phyloP scores from a whole-genome alignment of 1,140 invertebrate genomes.

The Cylas formicarius region DNA sequence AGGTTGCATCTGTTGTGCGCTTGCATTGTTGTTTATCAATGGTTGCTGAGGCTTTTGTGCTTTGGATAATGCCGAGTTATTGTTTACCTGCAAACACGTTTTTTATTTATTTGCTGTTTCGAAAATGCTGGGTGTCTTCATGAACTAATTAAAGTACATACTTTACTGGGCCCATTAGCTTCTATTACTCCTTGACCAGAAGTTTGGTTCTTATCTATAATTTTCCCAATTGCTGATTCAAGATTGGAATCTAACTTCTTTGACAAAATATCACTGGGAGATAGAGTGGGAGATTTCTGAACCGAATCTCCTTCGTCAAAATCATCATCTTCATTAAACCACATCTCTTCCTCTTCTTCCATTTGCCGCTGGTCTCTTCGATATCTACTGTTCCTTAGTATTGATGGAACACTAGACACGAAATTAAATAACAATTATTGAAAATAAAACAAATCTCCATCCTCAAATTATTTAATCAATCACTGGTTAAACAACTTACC shows the following conservation, averaged over 20 bases:
- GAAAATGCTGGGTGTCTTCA: too few species aligned
- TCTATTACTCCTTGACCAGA: slow-evolving; percentile 11
- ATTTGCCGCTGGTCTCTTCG: slow-evolving; percentile 84
- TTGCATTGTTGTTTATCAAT: slow-evolving; percentile 47
- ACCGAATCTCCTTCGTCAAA: slow-evolving; percentile 75
- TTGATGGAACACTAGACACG: slow-evolving; percentile 56
- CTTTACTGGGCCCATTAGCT: slow-evolving; percentile 22
- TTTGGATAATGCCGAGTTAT: slow-evolving; percentile 32
- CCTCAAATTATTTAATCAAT: slow-evolving; percentile 9
- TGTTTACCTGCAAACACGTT: slow-evolving; percentile 41
- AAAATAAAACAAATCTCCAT: slow-evolving; percentile 2
- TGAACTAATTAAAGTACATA: too few species aligned
- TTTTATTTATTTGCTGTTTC: slow-evolving; percentile 49
- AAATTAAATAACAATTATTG: neutral
- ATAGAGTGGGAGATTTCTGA: slow-evolving; percentile 38
- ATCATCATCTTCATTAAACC: slow-evolving; percentile 97
- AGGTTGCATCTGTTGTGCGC: slow-evolving; percentile 35
- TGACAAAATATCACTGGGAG: slow-evolving; percentile 39
- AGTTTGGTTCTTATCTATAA: slow-evolving; percentile 18
- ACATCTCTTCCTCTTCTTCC: slow-evolving; percentile 97
- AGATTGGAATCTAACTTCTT: slow-evolving; percentile 53
- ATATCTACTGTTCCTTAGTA: slow-evolving; percentile 73
- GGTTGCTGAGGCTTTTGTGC: slow-evolving; percentile 8
- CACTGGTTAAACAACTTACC: slow-evolving; percentile 48
- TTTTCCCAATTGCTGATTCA: slow-evolving; percentile 48